Conservation (phyloP, 2,797 vertebrate genomes). For the Loriculus beryllinus region DNA sequence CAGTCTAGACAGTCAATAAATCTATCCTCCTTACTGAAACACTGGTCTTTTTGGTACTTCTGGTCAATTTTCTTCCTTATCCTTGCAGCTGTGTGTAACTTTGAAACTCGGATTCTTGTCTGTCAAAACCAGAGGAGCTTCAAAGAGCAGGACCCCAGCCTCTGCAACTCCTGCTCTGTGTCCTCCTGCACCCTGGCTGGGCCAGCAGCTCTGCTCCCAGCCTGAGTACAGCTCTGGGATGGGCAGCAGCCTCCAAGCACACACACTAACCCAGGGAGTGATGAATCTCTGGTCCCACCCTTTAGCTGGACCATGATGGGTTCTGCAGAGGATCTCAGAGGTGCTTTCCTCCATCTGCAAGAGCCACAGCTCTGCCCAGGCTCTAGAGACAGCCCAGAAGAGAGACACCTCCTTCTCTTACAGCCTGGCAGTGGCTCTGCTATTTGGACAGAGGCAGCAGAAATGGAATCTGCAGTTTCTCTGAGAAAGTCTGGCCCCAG, state of each 20-base stretch:
- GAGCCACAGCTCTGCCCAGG: not conserved
- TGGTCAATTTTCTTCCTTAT: not conserved
- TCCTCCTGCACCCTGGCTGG: not conserved
- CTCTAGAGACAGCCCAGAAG: not conserved
- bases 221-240: not conserved
- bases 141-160: not conserved
- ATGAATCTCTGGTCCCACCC: not conserved
- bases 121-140: not conserved
- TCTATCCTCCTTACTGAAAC: not conserved
- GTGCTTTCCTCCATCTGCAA: not conserved
- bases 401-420: not conserved
- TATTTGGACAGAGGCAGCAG: not conserved
- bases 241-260: not conserved
- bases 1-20: not conserved
- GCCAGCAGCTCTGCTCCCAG: not conserved
- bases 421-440: not conserved
- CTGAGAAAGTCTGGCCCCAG: not conserved
- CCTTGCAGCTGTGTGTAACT: not conserved
- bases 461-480: not conserved
- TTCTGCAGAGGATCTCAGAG: not conserved
- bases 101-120: not conserved
- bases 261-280: fast-evolving
- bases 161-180: fast-evolving
- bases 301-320: not conserved
- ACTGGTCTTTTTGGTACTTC: not conserved